Evolutionary conservation across 2,888 invertebrate species (phyloP), one percentile per base, ranked within the genome.

Genomic region (Cynaeus angustus): DNA sequence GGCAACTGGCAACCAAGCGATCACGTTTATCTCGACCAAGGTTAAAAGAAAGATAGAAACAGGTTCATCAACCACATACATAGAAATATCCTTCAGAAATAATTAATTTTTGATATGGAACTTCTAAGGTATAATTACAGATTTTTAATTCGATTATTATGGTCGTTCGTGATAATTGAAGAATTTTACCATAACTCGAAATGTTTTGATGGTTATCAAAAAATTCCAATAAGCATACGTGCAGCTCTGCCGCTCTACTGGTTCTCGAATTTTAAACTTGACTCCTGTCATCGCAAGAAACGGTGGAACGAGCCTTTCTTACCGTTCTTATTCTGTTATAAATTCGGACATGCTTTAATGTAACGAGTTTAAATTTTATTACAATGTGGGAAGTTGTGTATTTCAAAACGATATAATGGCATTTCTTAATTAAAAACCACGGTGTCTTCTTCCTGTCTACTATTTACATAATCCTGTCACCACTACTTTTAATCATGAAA

Each of bases 71-170:
- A 74, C 74, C 72, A 21, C 21, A 65, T 46, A 26, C 41, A 38
- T n/a, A 46, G 21, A 72, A 66, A 73, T 66, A 72, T 62, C 55
- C 68, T 71, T 72, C 73, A 55, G 66, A 72, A 71, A 72, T 76
- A 76, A 76, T 76, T 76, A 75, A 75, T 75, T 75, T 68, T 66
- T n/a, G 55, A 45, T 65, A 33, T 53, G 13, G 45, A 65, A 37
- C 28, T 10, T 33, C 13, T 33, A 45, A 45, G 28, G 43, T 53
- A 30, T 43, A 65, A 65, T 65, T 65, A 65, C 28, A n/a, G 53
- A 65, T 65, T 65, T 65, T 55, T 38, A 62, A 62, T 53, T 21
- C 65, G 65, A 65, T 62, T 62, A 52, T 10, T 56, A 41, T 13
- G 37, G 21, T 45, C 10, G 14, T 33, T 30, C 6, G 50, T 14